Evolutionary conservation across 2,888 invertebrate species (phyloP), one percentile per base, ranked within the genome.

Genomic region (Aspidiotus rigidus): DNA sequence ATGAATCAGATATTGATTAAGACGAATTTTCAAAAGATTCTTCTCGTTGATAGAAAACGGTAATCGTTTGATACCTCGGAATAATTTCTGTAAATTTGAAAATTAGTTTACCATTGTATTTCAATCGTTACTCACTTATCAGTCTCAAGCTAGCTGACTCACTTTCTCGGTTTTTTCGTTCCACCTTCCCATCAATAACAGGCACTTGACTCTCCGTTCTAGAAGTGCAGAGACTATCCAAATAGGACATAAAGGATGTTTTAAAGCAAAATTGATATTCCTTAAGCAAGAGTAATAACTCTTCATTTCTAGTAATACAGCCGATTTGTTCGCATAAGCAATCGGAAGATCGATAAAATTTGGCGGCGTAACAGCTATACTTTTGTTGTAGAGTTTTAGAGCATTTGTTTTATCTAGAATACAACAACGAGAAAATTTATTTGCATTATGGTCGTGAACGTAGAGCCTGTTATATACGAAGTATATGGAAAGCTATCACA

Each of bases 301-400:
- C 71, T 81, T 80, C 76, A 86, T 76, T 73, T 83, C 80, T 74
- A 84, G 80, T 57, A 85, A 79, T 9, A 84, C 83, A 16, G 87
- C 87, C 11, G 88, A 87, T 76, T 88, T 80, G 74, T 88, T 88
- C 0, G 85, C 86, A 67, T 86, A 77, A 0, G 86, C 86, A 62
- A 86, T 75, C 0, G 84, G 79, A 73, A 84, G 84, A 77, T 84
- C 83, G 9, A 81, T 78, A 57, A 82, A 81, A 53, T 80, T 77
- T 41, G 80, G 80, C 13, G 79, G 77, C 2, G 87, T 85, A 75
- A 80, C 83, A 69, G 82, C 75, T 8, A 87, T 81, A 78, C 86
- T 85, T 74, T 83, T 82, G 0, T 84, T 83, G 74, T 87, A 88
- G 61, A 80, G 81, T 67, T 79, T 76, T 67, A 85, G 79, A 74